Conservation (phyloP, 2,888 invertebrate species). For the Chymomyza fuscimana region DNA sequence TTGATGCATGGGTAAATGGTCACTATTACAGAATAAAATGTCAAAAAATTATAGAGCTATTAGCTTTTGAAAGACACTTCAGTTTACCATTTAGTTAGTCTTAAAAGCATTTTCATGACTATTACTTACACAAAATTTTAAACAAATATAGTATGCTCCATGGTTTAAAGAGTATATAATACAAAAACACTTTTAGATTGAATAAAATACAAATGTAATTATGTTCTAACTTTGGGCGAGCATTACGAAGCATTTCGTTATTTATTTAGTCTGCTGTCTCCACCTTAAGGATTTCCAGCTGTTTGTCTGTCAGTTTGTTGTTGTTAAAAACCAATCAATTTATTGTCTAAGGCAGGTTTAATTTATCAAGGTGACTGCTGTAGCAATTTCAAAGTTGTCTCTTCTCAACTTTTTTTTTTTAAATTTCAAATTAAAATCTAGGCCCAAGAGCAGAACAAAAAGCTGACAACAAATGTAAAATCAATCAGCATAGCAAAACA, state of each 20-base stretch:
- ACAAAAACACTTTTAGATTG: neutral
- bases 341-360: neutral
- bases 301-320: constrained; percentile 1
- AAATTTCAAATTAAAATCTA: constrained; percentile 38
- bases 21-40: too few relatives aligned
- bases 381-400: constrained; percentile 9
- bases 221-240: neutral
- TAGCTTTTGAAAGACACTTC: too few relatives aligned
- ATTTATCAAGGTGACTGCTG: constrained; percentile 2
- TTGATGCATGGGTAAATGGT: too few relatives aligned
- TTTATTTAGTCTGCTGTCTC: neutral
- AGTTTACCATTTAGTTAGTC: too few relatives aligned
- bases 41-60: too few relatives aligned
- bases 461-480: constrained; percentile 34
- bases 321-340: neutral
- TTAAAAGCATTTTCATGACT: too few relatives aligned
- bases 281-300: neutral
- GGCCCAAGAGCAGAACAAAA: constrained; percentile 1
- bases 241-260: neutral
- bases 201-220: constrained; percentile 13
- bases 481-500: constrained; percentile 67
- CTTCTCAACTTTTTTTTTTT: neutral
- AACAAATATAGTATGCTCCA: too few relatives aligned
- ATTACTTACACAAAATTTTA: too few relatives aligned
- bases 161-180: too few relatives aligned